Conservation (phyloP, 30 jellyfish, hydroid and myxozoan species). For the Hydractinia symbiolongicarpus region DNA sequence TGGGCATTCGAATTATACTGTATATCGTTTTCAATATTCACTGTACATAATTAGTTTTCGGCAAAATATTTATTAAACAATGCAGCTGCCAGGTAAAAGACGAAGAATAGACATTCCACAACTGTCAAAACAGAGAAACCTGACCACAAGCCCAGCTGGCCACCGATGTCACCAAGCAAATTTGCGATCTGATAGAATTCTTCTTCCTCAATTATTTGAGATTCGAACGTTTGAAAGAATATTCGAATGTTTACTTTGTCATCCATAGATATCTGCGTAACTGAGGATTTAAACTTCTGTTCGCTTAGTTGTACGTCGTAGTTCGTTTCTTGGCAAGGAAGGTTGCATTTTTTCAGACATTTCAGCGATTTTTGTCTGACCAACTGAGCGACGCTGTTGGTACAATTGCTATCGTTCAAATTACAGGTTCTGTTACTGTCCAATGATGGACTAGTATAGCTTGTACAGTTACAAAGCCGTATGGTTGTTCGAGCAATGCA, state of each 20-base stretch:
- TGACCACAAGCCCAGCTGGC: slow-evolving; percentile 30
- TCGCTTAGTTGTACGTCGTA: background rate
- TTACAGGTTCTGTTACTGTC: slow-evolving; percentile 6
- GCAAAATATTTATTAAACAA: too few species aligned
- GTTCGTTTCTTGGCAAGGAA: slow-evolving; percentile 1
- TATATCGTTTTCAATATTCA: too few species aligned
- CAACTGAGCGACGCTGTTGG: background rate
- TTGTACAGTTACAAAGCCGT: background rate
- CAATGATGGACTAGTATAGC: background rate
- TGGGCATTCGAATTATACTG: too few species aligned
- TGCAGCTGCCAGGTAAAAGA: too few species aligned
- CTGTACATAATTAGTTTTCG: too few species aligned
- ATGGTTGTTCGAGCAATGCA: background rate
- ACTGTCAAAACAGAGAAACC: slow-evolving; percentile 22
- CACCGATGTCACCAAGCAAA: slow-evolving; percentile 31
- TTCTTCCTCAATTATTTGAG: slow-evolving; percentile 10
- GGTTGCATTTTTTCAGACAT: background rate
- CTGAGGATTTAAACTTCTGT: background rate
- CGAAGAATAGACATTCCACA: slow-evolving; percentile 8
- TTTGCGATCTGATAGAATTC: slow-evolving; percentile 20
- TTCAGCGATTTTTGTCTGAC: background rate
- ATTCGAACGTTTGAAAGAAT: slow-evolving; percentile 13
- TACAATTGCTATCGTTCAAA: background rate
- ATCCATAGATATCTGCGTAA: background rate
- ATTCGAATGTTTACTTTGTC: background rate